Conservation (phyloP, 37 sponge, comb jelly and placozoan genomes). For the Crambe crambe region DNA sequence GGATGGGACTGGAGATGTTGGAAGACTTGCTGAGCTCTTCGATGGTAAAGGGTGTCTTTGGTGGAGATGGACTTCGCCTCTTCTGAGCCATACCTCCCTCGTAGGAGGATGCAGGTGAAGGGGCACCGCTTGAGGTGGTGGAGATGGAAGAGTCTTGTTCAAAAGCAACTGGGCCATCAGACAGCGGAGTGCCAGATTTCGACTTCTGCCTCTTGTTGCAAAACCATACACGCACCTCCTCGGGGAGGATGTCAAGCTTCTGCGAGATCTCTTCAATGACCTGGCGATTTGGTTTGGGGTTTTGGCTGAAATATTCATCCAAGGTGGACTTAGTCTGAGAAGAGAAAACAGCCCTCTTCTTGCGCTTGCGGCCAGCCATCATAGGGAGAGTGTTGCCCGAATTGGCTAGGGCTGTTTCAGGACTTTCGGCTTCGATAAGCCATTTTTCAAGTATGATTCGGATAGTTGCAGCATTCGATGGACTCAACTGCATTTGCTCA, state of each 20-base stretch:
- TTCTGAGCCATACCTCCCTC: not conserved
- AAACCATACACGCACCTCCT: slow-evolving; percentile 93
- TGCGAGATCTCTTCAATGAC: slow-evolving; percentile 69
- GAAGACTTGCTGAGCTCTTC: slow-evolving; percentile 87
- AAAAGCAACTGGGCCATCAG: not conserved
- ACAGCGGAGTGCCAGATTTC: slow-evolving; percentile 11
- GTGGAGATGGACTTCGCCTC: slow-evolving; percentile 30
- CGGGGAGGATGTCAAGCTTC: slow-evolving; percentile 78
- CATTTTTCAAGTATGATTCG: slow-evolving; percentile 66
- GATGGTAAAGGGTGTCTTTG: slow-evolving; percentile 67
- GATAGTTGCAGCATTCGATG: slow-evolving; percentile 83
- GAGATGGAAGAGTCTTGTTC: not conserved
- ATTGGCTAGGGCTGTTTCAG: slow-evolving; percentile 16
- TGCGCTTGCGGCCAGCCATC: slow-evolving; percentile 60
- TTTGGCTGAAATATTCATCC: slow-evolving; percentile 64
- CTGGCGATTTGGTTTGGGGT: slow-evolving; percentile 74
- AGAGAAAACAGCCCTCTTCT: slow-evolving; percentile 85
- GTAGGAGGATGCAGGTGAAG: slow-evolving; percentile 14
- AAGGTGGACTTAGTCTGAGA: slow-evolving; percentile 56
- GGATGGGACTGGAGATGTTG: slow-evolving; percentile 25
- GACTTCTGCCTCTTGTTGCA: slow-evolving; percentile 92
- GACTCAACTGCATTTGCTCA: slow-evolving; percentile 87
- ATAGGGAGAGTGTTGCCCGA: slow-evolving; percentile 8
- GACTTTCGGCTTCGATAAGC: slow-evolving; percentile 68
- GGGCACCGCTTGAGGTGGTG: slow-evolving; percentile 1